Evolutionary conservation across 2,113 vertebrate species (phyloP).

Genomic region (Rhabdornis inornatus): DNA sequence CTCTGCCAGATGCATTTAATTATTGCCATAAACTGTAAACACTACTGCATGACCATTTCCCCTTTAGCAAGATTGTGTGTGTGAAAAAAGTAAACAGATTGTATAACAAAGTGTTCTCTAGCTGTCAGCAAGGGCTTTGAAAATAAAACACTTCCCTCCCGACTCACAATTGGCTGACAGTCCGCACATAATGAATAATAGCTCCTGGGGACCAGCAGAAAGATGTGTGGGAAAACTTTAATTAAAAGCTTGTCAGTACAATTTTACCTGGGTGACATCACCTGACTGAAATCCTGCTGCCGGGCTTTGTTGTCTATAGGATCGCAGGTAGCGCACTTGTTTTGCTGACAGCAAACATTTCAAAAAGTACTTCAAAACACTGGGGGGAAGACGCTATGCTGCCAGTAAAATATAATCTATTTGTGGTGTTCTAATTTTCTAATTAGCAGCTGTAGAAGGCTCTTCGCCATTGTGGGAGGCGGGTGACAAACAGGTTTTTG

Average conservation of each 20-base stretch:
- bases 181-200: conserved; percentile 80
- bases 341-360: conserved; percentile 82
- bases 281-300: conserved; percentile 79
- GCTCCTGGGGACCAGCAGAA: conserved; percentile 78
- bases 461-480: conserved; percentile 18
- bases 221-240: conserved; percentile 90
- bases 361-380: conserved; percentile 74
- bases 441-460: conserved; percentile 71
- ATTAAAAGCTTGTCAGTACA: conserved; percentile 95
- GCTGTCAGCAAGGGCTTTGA: conserved; percentile 83
- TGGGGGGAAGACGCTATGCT: conserved; percentile 27
- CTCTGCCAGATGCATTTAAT: conserved; percentile 74
- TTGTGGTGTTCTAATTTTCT: conserved; percentile 73
- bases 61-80: conserved; percentile 68
- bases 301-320: conserved; percentile 78
- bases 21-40: conserved; percentile 63
- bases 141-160: conserved; percentile 83
- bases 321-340: conserved; percentile 72
- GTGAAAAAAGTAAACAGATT: conserved; percentile 80
- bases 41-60: conserved; percentile 66
- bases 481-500: conserved; percentile 61
- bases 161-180: conserved; percentile 80
- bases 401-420: conserved; percentile 66
- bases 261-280: conserved; percentile 87
- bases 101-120: conserved; percentile 81